Evolutionary conservation across 1,140 invertebrate genomes (phyloP).

Genomic region (Neelides sp.): DNA sequence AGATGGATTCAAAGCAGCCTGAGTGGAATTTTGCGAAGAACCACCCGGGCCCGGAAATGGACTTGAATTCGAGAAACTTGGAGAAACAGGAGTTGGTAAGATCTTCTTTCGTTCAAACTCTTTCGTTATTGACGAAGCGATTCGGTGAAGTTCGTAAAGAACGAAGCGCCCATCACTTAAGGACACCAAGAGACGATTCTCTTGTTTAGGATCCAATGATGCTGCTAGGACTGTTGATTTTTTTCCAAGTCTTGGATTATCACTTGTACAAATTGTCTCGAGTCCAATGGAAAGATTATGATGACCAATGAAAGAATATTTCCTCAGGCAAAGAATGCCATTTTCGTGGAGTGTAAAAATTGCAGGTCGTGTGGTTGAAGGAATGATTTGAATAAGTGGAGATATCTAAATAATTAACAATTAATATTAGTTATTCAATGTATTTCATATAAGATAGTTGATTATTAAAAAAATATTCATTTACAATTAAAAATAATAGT

Average conservation of each 20-base stretch:
- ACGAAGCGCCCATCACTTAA: constrained; percentile 25
- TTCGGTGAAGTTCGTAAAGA: constrained; percentile 1
- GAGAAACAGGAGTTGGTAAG: constrained; percentile 3
- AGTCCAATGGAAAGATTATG: constrained; percentile 20
- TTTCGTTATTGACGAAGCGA: background rate
- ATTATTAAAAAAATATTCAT: too few species aligned
- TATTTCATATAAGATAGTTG: too few species aligned
- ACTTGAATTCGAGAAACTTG: background rate
- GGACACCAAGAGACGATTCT: constrained; percentile 17
- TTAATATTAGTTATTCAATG: constrained; percentile 21
- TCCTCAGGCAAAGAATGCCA: constrained; percentile 22
- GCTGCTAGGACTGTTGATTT: constrained; percentile 22
- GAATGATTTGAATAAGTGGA: constrained; percentile 16
- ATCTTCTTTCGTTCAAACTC: constrained; percentile 1
- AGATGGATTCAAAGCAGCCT: background rate
- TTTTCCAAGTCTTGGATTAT: constrained; percentile 24
- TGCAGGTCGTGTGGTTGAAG: constrained; percentile 5
- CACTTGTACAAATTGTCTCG: constrained; percentile 17
- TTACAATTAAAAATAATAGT: too few species aligned
- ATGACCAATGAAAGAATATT: constrained; percentile 19
- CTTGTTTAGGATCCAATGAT: constrained; percentile 13
- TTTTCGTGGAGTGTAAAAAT: constrained; percentile 28
- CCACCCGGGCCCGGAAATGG: background rate
- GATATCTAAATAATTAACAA: constrained; percentile 16
- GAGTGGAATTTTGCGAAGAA: background rate